phyloP scores from a whole-genome alignment of 1,140 invertebrate species.

The Oreohelix idahoensis region DNA sequence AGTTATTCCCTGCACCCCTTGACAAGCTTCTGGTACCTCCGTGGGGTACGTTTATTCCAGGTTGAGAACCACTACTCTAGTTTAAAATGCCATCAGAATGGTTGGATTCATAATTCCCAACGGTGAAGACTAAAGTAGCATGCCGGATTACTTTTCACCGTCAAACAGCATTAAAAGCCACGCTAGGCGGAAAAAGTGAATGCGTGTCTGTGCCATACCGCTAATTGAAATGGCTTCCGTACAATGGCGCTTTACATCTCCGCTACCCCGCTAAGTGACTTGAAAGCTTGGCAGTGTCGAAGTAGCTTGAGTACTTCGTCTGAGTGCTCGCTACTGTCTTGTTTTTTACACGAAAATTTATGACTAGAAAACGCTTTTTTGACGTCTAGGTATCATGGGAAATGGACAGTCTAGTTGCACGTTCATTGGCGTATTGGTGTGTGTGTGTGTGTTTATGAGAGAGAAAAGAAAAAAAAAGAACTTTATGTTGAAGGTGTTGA shows the following conservation, averaged over 20 bases:
- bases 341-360: neutral
- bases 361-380: neutral
- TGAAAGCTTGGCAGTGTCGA: neutral
- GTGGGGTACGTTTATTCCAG: too few relatives aligned
- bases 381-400: neutral
- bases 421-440: too few relatives aligned
- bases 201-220: neutral
- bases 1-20: too few relatives aligned
- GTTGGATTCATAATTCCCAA: neutral
- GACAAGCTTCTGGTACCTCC: too few relatives aligned
- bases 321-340: neutral
- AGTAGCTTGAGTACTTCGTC: neutral
- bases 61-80: too few relatives aligned
- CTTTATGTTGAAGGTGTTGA: neutral
- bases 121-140: slow-evolving; percentile 1
- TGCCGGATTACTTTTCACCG: slow-evolving; percentile 3
- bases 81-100: neutral
- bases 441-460: neutral
- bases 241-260: neutral
- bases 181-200: neutral
- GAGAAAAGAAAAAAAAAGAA: neutral
- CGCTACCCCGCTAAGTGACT: neutral
- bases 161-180: neutral
- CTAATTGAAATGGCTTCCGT: neutral
- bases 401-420: too few relatives aligned